Conservation (phyloP, 2,113 vertebrate species). For the Onychostruthus taczanowskii region DNA sequence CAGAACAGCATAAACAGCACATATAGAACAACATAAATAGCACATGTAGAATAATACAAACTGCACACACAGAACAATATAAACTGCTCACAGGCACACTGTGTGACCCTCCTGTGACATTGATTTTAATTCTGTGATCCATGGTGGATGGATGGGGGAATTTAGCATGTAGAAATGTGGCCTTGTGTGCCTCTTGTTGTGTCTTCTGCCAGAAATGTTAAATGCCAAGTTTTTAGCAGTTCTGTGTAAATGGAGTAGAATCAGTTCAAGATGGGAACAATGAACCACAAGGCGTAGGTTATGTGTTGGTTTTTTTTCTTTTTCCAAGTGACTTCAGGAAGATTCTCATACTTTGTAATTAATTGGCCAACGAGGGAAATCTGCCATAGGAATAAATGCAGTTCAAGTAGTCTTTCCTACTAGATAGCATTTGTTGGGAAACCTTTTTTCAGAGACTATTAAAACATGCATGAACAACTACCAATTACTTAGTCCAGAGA, state of each 20-base stretch:
- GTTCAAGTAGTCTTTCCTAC: constrained; percentile 73
- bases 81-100: neutral
- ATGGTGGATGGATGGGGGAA: neutral
- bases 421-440: constrained; percentile 76
- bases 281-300: constrained; percentile 51
- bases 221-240: constrained; percentile 5
- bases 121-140: neutral
- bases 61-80: neutral
- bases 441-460: constrained; percentile 68
- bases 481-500: constrained; percentile 69
- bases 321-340: constrained; percentile 65
- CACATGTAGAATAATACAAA: too few relatives aligned
- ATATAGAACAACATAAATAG: neutral
- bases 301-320: neutral
- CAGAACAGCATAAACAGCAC: too few relatives aligned
- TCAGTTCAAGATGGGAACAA: constrained; percentile 37
- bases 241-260: neutral
- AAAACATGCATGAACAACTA: constrained; percentile 81
- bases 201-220: constrained; percentile 6
- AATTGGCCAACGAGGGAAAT: constrained; percentile 93
- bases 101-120: neutral
- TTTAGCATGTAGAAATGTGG: neutral
- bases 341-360: constrained; percentile 74
- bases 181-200: neutral
- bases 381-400: constrained; percentile 80